Evolutionary conservation across 64 coral and sea anemone genomes (phyloP).

Genomic region (Acropora tenuis): DNA sequence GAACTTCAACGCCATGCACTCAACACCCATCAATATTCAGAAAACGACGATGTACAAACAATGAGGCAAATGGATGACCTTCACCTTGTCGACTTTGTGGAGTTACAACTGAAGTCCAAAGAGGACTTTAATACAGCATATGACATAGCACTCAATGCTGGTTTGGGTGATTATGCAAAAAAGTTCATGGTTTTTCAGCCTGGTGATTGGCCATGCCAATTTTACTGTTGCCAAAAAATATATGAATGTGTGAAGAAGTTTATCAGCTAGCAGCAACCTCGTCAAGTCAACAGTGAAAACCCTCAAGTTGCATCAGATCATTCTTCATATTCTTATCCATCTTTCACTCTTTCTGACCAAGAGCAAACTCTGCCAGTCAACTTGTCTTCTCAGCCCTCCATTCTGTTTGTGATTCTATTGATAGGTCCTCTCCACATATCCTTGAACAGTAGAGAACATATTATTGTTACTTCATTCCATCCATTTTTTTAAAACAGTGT

Average conservation of each 20-base stretch:
- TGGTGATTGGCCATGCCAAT: slow-evolving; percentile 34
- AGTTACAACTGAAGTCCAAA: slow-evolving; percentile 57
- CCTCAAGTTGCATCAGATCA: slow-evolving; percentile 1
- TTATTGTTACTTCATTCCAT: too few species aligned
- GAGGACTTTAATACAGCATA: slow-evolving; percentile 54
- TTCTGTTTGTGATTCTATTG: slow-evolving; percentile 3
- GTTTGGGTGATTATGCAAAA: slow-evolving; percentile 26
- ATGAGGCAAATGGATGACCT: slow-evolving; percentile 71
- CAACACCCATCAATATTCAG: slow-evolving; percentile 56
- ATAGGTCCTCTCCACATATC: slow-evolving; percentile 21
- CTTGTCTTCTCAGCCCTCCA: background rate
- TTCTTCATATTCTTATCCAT: background rate
- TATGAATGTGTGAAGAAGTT: slow-evolving; percentile 19
- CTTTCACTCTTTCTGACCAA: background rate
- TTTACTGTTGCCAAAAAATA: slow-evolving; percentile 49
- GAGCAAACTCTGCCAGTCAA: background rate
- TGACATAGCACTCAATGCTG: slow-evolving; percentile 30
- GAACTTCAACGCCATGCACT: slow-evolving; percentile 47
- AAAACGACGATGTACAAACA: slow-evolving; percentile 47
- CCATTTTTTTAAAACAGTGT: background rate
- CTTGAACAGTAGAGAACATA: too few species aligned
- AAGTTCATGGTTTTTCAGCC: slow-evolving; percentile 64
- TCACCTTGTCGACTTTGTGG: slow-evolving; percentile 61
- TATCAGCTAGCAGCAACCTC: background rate
- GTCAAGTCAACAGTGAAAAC: background rate